These are phyloP conservation scores for Polymixis flavicincta DNA, from an alignment of 2,888 invertebrate genomes.

Conservation along the genomic window DNA sequence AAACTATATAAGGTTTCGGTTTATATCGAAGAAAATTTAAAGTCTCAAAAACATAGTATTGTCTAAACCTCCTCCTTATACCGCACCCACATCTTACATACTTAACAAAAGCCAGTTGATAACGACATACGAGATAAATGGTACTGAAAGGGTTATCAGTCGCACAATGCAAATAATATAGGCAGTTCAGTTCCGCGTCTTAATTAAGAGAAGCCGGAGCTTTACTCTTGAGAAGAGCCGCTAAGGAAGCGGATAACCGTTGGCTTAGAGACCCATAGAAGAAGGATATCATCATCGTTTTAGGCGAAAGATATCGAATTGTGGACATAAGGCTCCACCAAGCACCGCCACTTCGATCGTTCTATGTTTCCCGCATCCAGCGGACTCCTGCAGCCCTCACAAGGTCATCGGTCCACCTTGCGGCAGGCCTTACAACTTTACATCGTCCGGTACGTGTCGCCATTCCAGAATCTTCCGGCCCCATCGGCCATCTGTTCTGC, in stretches of 20 bases:
- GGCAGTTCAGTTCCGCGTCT: slow-evolving; percentile 58
- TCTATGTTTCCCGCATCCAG: too few relatives aligned
- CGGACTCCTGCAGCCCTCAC: too few relatives aligned
- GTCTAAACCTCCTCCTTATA: not conserved
- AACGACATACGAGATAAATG: slow-evolving; percentile 52
- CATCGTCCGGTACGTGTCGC: too few relatives aligned
- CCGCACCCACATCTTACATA: not conserved
- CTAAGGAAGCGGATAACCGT: slow-evolving; percentile 44
- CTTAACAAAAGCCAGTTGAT: slow-evolving; percentile 46
- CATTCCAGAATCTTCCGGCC: too few relatives aligned
- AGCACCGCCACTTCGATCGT: too few relatives aligned
- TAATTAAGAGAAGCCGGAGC: slow-evolving; percentile 71
- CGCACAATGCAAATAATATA: slow-evolving; percentile 68
- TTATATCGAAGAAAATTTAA: too few relatives aligned
- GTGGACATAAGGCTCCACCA: too few relatives aligned
- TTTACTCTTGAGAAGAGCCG: slow-evolving; percentile 43
- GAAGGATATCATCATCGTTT: too few relatives aligned
- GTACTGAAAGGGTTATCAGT: slow-evolving; percentile 55
- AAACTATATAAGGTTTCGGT: not conserved
- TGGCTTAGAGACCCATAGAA: not conserved
- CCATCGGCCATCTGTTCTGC: too few relatives aligned
- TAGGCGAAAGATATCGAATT: too few relatives aligned
- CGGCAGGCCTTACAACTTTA: too few relatives aligned
- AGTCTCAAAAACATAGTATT: not conserved
- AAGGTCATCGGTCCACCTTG: too few relatives aligned